Evolutionary conservation across 2,113 vertebrate genomes (phyloP).

Genomic region (Ardeotis arabs): DNA sequence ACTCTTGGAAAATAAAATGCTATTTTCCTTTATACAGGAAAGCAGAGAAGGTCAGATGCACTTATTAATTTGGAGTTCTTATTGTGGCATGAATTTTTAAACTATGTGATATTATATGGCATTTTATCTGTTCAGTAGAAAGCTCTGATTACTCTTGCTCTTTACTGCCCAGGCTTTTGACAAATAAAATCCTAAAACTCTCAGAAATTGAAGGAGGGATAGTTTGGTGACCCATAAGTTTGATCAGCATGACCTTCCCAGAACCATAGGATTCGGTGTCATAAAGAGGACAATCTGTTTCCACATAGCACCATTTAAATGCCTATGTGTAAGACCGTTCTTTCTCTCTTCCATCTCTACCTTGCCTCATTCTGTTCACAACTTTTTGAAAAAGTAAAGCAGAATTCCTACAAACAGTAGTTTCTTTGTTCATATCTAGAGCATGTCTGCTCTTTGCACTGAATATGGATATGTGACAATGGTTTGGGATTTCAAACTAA

Average conservation of each 20-base stretch:
- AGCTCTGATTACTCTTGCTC: not conserved
- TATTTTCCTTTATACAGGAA: not conserved
- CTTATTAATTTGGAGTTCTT: not conserved
- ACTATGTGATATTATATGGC: not conserved
- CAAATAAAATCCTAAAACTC: not conserved
- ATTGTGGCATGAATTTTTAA: not conserved
- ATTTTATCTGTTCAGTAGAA: not conserved
- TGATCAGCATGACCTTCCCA: not conserved
- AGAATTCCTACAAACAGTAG: not conserved
- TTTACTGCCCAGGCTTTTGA: not conserved
- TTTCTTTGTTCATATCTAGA: not conserved
- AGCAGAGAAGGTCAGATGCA: not conserved
- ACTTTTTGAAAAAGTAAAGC: not conserved
- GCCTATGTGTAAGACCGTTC: not conserved
- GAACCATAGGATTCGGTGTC: not conserved
- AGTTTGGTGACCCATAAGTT: not conserved
- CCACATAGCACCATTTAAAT: not conserved
- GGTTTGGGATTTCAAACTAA: not conserved
- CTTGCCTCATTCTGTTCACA: not conserved
- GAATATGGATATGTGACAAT: rapidly evolving
- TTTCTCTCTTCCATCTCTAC: not conserved
- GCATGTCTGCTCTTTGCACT: not conserved
- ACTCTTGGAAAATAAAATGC: not conserved
- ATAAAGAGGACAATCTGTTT: not conserved
- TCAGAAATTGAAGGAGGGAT: not conserved